A percentile compares a stretch with the other conserved stretches of the same genome.
These are phyloP conservation scores for Brachystomella parvula DNA, from an alignment of 1,140 invertebrate genomes.

Conservation along the genomic window DNA sequence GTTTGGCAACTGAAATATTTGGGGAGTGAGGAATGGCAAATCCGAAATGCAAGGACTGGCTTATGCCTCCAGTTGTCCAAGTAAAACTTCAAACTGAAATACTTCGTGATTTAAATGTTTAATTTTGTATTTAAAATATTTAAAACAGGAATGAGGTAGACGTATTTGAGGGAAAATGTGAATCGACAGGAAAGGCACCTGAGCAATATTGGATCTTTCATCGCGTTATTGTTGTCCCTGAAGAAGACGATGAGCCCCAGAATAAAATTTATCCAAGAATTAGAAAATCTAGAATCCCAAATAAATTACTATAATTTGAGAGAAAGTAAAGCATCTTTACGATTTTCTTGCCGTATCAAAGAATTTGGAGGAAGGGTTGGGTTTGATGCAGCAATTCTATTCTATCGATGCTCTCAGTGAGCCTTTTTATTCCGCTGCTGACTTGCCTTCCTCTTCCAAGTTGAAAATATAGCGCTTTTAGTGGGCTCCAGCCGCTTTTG, in stretches of 20 bases:
- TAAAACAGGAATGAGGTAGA: neutral
- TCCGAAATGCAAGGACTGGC: neutral
- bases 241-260: constrained; percentile 8
- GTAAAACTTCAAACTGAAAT: neutral
- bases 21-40: constrained; percentile 7
- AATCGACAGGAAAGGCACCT: neutral
- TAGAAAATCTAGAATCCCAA: too few species aligned
- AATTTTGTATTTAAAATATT: neutral
- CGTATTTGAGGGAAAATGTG: neutral
- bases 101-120: neutral
- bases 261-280: too few species aligned
- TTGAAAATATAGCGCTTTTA: too few species aligned
- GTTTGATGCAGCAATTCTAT: too few species aligned
- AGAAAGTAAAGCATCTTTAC: too few species aligned
- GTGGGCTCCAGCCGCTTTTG: too few species aligned
- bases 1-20: constrained; percentile 5
- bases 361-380: too few species aligned
- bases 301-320: too few species aligned
- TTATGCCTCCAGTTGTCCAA: neutral
- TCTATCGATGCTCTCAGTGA: too few species aligned
- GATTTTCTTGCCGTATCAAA: too few species aligned
- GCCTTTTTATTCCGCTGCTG: too few species aligned
- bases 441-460: too few species aligned
- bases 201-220: constrained; percentile 5
- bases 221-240: neutral